Evolutionary conservation across 2,797 vertebrate species (phyloP), one percentile per base, ranked within the genome.

Genomic region (Eidolon dupreanum): DNA sequence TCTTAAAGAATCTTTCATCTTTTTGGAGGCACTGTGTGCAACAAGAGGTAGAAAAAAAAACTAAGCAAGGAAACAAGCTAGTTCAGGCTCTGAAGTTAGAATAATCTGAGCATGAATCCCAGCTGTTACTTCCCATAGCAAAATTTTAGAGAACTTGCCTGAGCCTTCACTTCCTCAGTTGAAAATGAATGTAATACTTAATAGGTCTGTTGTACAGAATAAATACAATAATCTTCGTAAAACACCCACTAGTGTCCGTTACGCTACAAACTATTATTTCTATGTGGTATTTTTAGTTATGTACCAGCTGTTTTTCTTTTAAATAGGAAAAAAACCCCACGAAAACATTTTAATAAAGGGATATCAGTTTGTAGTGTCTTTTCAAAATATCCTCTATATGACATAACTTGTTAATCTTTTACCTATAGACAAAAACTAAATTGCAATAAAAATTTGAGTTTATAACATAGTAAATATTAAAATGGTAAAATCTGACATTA

Each of bases 331-430:
- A 53, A 81, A 55, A 51, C 20, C 51, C 8, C 41, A 92, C 24
- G n/a, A 59, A 78, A 77, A 5, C 17, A 90, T 57, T 84, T 90
- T 79, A 83, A 89, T 61, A 95, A 75, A 75, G 63, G 53, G 41
- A 84, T 78, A 71, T 24, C 43, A 57, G 51, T 73, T 68, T 75
- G 43, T 65, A 61, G 41, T n/a, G 6, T 20, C 13, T 87, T 90
- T 92, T 55, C 79, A 74, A 55, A 90, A 77, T 79, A 36, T 87
- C 88, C 63, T 68, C 6, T 28, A 55, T 53, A 41, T 38, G 55
- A 66, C 13, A 83, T 41, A 84, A 38, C 41, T 51, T 49, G 55
- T 82, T 91, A 75, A 87, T 61, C 8, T 88, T 94, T 94, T 77
- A 78, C 28, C 36, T 79, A 91, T 0, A 59, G 74, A 1, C 38